Evolutionary conservation across 2,888 invertebrate species (phyloP), one percentile per base, ranked within the genome.

Genomic region (Megamerina dolium): DNA sequence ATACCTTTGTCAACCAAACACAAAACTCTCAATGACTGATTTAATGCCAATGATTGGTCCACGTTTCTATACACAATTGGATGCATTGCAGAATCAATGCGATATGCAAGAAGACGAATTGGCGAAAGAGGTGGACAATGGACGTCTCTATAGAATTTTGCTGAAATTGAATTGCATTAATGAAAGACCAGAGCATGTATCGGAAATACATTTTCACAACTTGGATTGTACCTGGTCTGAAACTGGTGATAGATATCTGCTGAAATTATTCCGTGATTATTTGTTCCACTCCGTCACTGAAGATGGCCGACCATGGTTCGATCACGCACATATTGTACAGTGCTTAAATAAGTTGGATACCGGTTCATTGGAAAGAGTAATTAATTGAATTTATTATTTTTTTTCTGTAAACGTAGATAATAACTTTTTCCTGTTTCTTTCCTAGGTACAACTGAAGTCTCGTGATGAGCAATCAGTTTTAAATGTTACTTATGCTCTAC

Each of bases 21-120:
- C n/a, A n/a, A 78, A 85, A 56, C 83, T 87, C 62, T 86, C 84
- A 60, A 87, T 97, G 48, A 91, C 90, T 52, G 96, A 97, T 74
- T 80, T 97, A 60, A 97, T 97, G 97, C 96, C 97, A 20, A 95
- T 97, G 94, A 96, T 99, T 58, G 97, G 90, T 33, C 95, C 95
- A 33, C 78, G 96, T 45, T 97, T 96, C 74, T 97, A 95, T 72
- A 89, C 88, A 1, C 95, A 96, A 75, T 77, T 96, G 66, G 96
- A 97, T 72, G 85, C 87, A 5, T 77, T 90, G 45, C 88, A 93
- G 68, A 77, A 87, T 44, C 83, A 91, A 54, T 84, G 86, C 35
- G 97, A 97, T 69, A 80, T 85, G 35, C 77, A 94, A 55, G 94
- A 97, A 62, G 86, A 87, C 52, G 94, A 95, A 69, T 75, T 97